A percentile compares a stretch with the other conserved stretches of the same genome.
Conservation (phyloP, 2,888 invertebrate species). For the Papilio gigon region DNA sequence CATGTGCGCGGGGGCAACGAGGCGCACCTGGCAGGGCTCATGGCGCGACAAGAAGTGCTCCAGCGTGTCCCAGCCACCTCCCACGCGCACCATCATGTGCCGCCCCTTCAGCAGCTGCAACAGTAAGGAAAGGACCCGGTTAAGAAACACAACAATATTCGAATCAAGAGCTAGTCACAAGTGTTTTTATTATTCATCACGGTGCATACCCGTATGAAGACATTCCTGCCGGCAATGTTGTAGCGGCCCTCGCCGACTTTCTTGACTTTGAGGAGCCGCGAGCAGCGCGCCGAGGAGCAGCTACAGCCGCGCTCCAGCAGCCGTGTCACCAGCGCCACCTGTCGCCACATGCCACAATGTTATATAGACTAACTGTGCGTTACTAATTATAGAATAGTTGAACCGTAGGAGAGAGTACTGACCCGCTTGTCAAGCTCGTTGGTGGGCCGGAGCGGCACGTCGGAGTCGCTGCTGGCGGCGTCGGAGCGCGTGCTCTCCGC, state of each 20-base stretch:
- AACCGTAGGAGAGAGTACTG: slow-evolving; percentile 21
- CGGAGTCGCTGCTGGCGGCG: slow-evolving; percentile 86
- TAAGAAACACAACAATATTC: neutral
- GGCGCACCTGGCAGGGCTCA: slow-evolving; percentile 91
- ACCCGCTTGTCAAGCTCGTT: slow-evolving; percentile 86
- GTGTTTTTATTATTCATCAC: neutral
- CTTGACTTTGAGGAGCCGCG: slow-evolving; percentile 87
- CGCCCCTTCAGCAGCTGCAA: slow-evolving; percentile 91
- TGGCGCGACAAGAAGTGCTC: slow-evolving; percentile 95
- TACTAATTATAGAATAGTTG: neutral
- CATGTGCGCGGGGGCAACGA: slow-evolving; percentile 74
- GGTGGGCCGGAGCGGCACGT: slow-evolving; percentile 83
- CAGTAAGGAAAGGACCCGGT: neutral
- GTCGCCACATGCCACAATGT: slow-evolving; percentile 32
- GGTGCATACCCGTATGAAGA: slow-evolving; percentile 88
- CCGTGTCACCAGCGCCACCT: slow-evolving; percentile 87
- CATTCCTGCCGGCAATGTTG: slow-evolving; percentile 92
- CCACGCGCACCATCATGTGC: slow-evolving; percentile 98
- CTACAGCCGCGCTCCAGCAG: slow-evolving; percentile 89
- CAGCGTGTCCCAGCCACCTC: slow-evolving; percentile 96
- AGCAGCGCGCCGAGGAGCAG: slow-evolving; percentile 87
- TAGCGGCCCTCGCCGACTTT: slow-evolving; percentile 94
- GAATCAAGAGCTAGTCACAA: neutral
- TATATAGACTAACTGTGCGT: neutral
- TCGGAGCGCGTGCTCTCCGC: slow-evolving; percentile 86